Base-by-base conservation (phyloP, 2,888 invertebrate species). In the Leptogaster cylindrica region DNA sequence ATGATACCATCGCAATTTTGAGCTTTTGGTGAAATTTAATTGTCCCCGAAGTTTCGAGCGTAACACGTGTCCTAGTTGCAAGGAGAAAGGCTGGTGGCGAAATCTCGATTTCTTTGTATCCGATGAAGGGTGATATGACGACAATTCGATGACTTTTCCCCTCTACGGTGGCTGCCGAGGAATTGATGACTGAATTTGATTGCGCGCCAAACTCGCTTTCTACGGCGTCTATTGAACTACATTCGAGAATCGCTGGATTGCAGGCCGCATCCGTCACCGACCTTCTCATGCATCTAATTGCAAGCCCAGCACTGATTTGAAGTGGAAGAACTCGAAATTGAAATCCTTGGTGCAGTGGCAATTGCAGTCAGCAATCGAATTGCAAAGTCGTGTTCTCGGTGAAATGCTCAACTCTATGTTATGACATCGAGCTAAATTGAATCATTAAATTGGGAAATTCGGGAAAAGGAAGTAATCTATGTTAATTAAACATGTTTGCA, bases 361-460 rank as follows among this genome's bases (percentile, higher is more conserved):
- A 31, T n/a, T n/a, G n/a, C n/a, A n/a, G n/a, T n/a, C n/a, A n/a
- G n/a, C n/a, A 18, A 23, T 64, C 48, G 50, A 65, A 50, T 46
- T 33, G 41, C 52, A 55, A 68, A 66, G 39, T 66, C 69, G 69
- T 69, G 69, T 63, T 39, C 23, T n/a, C 8, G 44, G 66, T 69
- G 69, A 69, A 66, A 69, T 61, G 66, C 58, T 46, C 36, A 41
- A 20, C 31, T 28, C 51, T 36, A 58, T 69, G 69, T 67, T 69
- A 69, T 69, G 67, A 69, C 69, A 69, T 69, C 67, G 64, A 64
- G 31, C 31, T 58, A 69, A 69, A 69, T 69, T 69, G 67, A 69
- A 58, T 69, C 69, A 67, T 69, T 69, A 69, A 69, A 69, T 65
- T 64, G 66, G 67, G 31, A 69, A 67, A 66, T 67, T 67, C 55